phyloP scores from a whole-genome alignment of 2,888 invertebrate genomes.

The Pollenia griseotomentosa region DNA sequence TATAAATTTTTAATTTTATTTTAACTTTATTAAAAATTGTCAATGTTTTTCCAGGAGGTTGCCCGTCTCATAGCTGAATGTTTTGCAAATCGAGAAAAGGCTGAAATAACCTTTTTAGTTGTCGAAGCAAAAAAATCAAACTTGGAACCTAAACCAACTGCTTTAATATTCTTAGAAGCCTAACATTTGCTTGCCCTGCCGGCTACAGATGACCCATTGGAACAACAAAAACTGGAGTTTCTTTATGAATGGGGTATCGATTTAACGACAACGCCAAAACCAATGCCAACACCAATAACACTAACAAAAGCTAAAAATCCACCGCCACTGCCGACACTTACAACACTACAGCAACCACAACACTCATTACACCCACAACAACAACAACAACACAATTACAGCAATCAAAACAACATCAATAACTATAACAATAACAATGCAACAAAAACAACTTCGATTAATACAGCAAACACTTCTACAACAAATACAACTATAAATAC shows the following conservation, averaged over 20 bases:
- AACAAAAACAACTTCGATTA: slow-evolving; percentile 55
- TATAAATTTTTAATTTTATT: not conserved
- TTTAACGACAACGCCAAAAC: slow-evolving; percentile 83
- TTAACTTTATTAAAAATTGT: not conserved
- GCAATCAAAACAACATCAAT: slow-evolving; percentile 53
- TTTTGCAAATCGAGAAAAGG: slow-evolving; percentile 94
- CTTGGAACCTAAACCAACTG: slow-evolving; percentile 95
- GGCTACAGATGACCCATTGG: slow-evolving; percentile 85
- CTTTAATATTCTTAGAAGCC: slow-evolving; percentile 95
- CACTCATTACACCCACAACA: slow-evolving; percentile 71
- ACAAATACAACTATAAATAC: slow-evolving; percentile 55
- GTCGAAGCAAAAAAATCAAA: slow-evolving; percentile 96
- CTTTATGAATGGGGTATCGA: slow-evolving; percentile 83
- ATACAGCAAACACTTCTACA: slow-evolving; percentile 1
- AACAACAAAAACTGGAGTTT: slow-evolving; percentile 82
- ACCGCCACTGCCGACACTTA: slow-evolving; percentile 80
- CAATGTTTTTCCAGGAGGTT: slow-evolving; percentile 86
- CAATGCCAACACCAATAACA: slow-evolving; percentile 83
- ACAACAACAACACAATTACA: slow-evolving; percentile 68
- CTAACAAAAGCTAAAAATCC: slow-evolving; percentile 85
- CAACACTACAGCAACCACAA: slow-evolving; percentile 72
- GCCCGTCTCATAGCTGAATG: slow-evolving; percentile 96
- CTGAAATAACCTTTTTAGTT: slow-evolving; percentile 96
- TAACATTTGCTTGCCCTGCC: slow-evolving; percentile 96
- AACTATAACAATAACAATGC: slow-evolving; percentile 72